Conservation (phyloP, 2,797 vertebrate species). For the Atherinosoma microstoma region DNA sequence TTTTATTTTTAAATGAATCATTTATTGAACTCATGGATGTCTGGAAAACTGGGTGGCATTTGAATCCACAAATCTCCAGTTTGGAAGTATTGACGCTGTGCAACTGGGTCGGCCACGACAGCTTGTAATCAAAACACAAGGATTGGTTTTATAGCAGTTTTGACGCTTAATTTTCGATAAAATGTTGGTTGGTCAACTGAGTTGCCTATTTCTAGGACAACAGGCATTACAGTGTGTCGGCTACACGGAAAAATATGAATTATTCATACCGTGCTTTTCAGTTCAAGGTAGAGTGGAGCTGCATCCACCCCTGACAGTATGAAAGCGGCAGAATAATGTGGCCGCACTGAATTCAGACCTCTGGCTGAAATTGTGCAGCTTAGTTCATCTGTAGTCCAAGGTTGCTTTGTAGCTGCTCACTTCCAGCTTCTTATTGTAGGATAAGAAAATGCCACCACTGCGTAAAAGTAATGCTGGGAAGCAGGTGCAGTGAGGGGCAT, state of each 20-base stretch:
- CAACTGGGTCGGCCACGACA: background rate
- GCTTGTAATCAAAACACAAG: conserved; percentile 32
- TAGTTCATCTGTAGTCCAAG: conserved; percentile 44
- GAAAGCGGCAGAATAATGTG: conserved; percentile 23
- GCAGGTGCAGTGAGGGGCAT: conserved; percentile 32
- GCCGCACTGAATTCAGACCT: conserved; percentile 13
- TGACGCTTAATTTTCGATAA: conserved; percentile 19
- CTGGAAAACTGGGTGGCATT: conserved; percentile 29
- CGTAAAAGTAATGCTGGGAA: background rate
- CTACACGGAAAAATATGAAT: conserved; percentile 75
- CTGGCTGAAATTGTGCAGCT: conserved; percentile 36
- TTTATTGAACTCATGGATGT: conserved; percentile 34
- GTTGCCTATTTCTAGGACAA: background rate
- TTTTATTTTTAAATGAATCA: conserved; percentile 1
- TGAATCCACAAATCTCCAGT: conserved; percentile 67
- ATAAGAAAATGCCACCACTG: conserved; percentile 44
- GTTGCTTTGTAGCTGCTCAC: conserved; percentile 32
- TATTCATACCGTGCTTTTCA: conserved; percentile 74
- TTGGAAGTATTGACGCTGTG: conserved; percentile 33
- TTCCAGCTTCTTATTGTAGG: conserved; percentile 36
- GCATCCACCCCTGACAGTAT: conserved; percentile 23
- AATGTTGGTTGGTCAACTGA: conserved; percentile 20
- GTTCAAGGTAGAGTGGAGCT: conserved; percentile 62
- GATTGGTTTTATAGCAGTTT: conserved; percentile 18
- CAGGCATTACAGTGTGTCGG: conserved; percentile 31